Evolutionary conservation across 2,888 invertebrate species (phyloP), one percentile per base, ranked within the genome.

Genomic region (Leucophora obtusa): DNA sequence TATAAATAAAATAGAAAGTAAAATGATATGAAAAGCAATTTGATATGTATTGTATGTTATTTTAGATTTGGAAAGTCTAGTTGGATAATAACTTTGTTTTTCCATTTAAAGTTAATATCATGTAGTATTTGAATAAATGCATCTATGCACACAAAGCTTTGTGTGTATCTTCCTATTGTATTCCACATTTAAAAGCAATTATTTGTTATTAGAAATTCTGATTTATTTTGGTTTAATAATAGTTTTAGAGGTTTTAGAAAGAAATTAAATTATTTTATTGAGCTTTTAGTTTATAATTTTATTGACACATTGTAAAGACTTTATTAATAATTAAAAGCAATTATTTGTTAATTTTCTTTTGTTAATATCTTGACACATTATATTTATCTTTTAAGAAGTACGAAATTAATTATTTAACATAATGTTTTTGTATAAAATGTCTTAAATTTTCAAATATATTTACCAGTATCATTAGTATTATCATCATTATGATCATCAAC

Each of bases 1-100:
- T 90, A 83, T 21, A 87, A 86, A 15, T 18, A 77, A 21, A 79
- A 18, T 60, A 47, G 50, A 60, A 69, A 60, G 63, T 71, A 38
- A 78, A 28, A 47, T 66, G 58, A 24, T 53, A 62, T 56, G 17
- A 62, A 78, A 70, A 56, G 66, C 58, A 79, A 76, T 78, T 72
- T 66, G 71, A 76, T 74, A 33, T 74, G 63, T 74, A 77, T 72
- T 80, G 80, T 74, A 18, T 66, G 43, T 59, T 72, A 28, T 24
- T 51, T 7, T 65, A 54, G 2, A n/a, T 54, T 35, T 53, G 24
- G 18, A 68, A 73, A 78, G 75, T 82, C 70, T 58, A 50, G 74
- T 74, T 71, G 74, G 59, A 50, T 71, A 43, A 43, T 21, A 43
- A 72, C 62, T 69, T 75, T 66, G 65, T 62, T 71, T 28, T 79